These are phyloP conservation scores for Diarsia rubi DNA, from an alignment of 2,888 invertebrate species.

Conservation along the genomic window DNA sequence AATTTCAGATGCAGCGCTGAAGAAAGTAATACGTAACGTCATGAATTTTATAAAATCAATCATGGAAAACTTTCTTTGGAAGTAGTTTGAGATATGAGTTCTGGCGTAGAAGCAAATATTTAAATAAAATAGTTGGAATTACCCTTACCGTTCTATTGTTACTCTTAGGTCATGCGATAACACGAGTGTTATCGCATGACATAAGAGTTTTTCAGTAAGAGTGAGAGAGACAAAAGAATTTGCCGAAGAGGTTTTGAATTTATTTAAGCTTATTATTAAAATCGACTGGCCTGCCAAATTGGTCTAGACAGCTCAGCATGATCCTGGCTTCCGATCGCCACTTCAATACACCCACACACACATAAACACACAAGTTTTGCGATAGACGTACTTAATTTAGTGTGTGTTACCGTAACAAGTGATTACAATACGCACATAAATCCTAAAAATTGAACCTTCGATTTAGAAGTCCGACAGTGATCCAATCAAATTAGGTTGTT, in stretches of 20 bases:
- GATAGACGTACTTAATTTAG: constrained; percentile 56
- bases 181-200: too few species aligned
- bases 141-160: not conserved
- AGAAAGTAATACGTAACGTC: constrained; percentile 38
- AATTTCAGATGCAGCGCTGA: constrained; percentile 54
- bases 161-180: not conserved
- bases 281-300: too few species aligned
- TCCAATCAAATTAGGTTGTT: too few species aligned
- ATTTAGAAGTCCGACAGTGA: too few species aligned
- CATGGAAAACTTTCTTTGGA: constrained; percentile 16
- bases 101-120: not conserved
- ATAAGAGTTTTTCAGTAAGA: not conserved
- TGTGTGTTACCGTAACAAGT: too few species aligned
- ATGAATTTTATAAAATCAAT: constrained; percentile 60
- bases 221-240: not conserved
- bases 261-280: too few species aligned
- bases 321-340: too few species aligned
- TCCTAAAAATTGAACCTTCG: too few species aligned
- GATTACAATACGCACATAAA: too few species aligned
- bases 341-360: constrained; percentile 9
- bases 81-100: not conserved
- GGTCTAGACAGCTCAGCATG: too few species aligned
- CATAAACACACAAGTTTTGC: constrained; percentile 23
- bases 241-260: not conserved
- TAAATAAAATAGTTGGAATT: constrained; percentile 1